A percentile compares a stretch with the other conserved stretches of the same genome.
phyloP scores from a whole-genome alignment of 2,797 vertebrate species.

The Poecilia gillii region DNA sequence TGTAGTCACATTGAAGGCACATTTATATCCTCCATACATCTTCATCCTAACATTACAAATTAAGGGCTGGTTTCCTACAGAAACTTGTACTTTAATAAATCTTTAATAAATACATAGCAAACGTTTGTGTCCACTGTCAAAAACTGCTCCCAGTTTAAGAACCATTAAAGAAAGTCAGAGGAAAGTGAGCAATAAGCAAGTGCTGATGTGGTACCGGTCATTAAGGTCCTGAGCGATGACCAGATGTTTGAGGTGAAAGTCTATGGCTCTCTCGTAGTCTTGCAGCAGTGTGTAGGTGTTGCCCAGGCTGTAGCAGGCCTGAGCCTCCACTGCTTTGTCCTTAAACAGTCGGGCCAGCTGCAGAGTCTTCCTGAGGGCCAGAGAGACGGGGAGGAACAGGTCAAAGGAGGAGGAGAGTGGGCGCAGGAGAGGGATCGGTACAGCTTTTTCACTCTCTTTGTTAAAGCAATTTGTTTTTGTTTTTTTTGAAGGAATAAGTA shows the following conservation, averaged over 20 bases:
- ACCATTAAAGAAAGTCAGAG: constrained; percentile 36
- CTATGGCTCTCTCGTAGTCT: constrained; percentile 94
- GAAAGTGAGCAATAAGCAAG: constrained; percentile 29
- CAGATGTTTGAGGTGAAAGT: constrained; percentile 95
- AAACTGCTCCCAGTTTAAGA: background rate
- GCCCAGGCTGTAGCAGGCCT: constrained; percentile 95
- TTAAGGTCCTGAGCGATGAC: constrained; percentile 91
- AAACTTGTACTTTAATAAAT: background rate
- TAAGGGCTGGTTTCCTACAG: background rate
- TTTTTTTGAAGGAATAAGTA: no score
- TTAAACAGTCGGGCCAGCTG: constrained; percentile 91
- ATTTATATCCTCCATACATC: background rate
- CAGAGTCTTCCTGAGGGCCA: constrained; percentile 86
- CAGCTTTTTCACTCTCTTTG: constrained; percentile 28
- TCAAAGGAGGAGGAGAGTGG: constrained; percentile 61
- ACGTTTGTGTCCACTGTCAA: background rate
- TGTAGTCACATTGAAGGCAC: background rate
- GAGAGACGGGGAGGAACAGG: constrained; percentile 42
- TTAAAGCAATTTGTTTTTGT: background rate
- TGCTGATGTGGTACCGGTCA: constrained; percentile 82
- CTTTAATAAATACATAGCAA: background rate
- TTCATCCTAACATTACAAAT: background rate
- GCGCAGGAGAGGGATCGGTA: constrained; percentile 45
- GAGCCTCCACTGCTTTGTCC: constrained; percentile 93
- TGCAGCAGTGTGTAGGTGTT: constrained; percentile 95